Evolutionary conservation across 2,113 vertebrate species (phyloP).

Genomic region (Nibea albiflora): DNA sequence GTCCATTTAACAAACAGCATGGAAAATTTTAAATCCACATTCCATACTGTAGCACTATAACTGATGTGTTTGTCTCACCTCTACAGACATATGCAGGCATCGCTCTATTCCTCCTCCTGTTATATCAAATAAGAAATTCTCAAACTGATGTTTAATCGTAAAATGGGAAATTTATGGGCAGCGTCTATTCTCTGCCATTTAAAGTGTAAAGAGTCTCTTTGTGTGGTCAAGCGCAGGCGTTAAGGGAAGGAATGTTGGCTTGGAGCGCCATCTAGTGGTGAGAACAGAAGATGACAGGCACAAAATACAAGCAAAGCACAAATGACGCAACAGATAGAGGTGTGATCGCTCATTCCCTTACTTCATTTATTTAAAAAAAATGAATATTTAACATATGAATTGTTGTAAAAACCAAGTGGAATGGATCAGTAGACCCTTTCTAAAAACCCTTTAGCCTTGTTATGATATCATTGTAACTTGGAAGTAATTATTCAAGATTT

Average conservation of each 20-base stretch:
- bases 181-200: neutral
- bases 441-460: no score
- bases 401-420: no score
- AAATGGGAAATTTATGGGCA: neutral
- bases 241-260: neutral
- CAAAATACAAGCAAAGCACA: neutral
- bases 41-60: neutral
- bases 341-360: no score
- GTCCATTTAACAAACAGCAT: neutral
- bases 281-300: neutral
- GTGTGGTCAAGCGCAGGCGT: neutral
- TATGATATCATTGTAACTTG: no score
- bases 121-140: neutral
- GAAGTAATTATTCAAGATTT: no score
- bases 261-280: conserved; percentile 25
- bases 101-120: neutral
- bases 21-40: neutral
- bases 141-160: neutral
- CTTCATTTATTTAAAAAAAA: no score
- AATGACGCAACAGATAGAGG: no score
- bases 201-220: neutral
- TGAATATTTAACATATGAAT: no score
- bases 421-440: no score
- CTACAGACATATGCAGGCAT: neutral
- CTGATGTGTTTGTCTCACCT: neutral